Percentiles rank a stretch among this genome's conserved stretches.
These are phyloP conservation scores for Macropodus opercularis DNA, from an alignment of 2,797 vertebrate genomes.

Conservation along the genomic window DNA sequence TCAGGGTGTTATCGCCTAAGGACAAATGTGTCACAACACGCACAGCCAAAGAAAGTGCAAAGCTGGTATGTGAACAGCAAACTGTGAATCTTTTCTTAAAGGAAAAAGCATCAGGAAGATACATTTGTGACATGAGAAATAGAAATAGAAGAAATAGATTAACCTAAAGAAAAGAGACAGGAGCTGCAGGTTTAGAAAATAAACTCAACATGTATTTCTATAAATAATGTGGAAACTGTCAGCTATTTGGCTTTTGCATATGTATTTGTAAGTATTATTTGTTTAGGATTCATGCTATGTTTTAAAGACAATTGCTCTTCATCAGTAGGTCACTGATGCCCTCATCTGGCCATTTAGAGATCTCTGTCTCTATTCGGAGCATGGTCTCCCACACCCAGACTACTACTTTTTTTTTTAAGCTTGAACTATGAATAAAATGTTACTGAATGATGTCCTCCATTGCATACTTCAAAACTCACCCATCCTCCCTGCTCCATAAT, in stretches of 20 bases:
- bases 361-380: background rate
- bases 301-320: conserved; percentile 13
- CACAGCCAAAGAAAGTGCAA: background rate
- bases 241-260: too few species aligned
- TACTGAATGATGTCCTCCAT: background rate
- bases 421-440: background rate
- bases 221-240: background rate
- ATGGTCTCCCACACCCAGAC: background rate
- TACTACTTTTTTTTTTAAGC: background rate
- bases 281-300: background rate
- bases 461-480: conserved; percentile 81
- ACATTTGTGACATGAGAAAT: too few species aligned
- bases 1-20: conserved; percentile 6
- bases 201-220: background rate
- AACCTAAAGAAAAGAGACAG: background rate
- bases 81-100: background rate
- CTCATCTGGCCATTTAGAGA: conserved; percentile 43
- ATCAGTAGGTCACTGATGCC: conserved; percentile 46
- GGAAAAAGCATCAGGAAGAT: background rate
- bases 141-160: background rate
- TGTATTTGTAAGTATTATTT: background rate
- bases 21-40: conserved; percentile 1
- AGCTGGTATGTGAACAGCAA: background rate
- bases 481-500: conserved; percentile 95
- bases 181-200: background rate